phyloP scores from a whole-genome alignment of 2,888 invertebrate species.

The Sussaba pulchella region DNA sequence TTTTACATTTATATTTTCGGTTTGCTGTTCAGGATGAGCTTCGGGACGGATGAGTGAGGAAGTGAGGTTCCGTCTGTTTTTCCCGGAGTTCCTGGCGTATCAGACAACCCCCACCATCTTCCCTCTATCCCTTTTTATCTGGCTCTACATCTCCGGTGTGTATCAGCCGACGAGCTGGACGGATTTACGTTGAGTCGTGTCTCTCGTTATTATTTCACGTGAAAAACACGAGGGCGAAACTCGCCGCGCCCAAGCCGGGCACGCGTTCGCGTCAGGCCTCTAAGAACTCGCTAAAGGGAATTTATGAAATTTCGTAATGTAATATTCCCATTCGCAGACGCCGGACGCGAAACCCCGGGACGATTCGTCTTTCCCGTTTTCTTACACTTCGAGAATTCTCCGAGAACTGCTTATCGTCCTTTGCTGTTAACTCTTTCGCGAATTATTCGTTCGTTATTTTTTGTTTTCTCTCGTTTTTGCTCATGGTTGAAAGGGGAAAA shows the following conservation, averaged over 20 bases:
- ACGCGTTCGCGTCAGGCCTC: constrained; percentile 72
- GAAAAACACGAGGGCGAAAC: constrained; percentile 79
- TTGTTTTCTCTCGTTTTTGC: not conserved
- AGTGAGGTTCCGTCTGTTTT: constrained; percentile 40
- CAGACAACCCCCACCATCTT: not conserved
- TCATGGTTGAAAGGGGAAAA: not conserved
- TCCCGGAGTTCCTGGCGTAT: constrained; percentile 27
- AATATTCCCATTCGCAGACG: constrained; percentile 82
- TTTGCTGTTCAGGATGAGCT: constrained; percentile 32
- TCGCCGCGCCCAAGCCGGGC: constrained; percentile 58
- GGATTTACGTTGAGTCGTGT: constrained; percentile 76
- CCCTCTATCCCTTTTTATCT: not conserved
- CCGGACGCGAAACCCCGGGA: constrained; percentile 59
- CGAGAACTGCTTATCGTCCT: not conserved
- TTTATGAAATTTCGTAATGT: constrained; percentile 84
- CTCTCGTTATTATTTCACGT: constrained; percentile 82
- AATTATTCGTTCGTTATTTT: constrained; percentile 25
- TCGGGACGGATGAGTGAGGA: constrained; percentile 14
- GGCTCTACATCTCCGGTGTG: not conserved
- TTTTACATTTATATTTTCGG: constrained; percentile 47
- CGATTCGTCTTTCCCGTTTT: constrained; percentile 41
- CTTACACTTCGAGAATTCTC: constrained; percentile 10
- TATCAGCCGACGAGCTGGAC: constrained; percentile 55
- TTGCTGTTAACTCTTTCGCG: constrained; percentile 20
- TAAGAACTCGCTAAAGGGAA: constrained; percentile 83